phyloP scores from a whole-genome alignment of 2,113 vertebrate genomes.

The Myrmecophaga tridactyla region DNA sequence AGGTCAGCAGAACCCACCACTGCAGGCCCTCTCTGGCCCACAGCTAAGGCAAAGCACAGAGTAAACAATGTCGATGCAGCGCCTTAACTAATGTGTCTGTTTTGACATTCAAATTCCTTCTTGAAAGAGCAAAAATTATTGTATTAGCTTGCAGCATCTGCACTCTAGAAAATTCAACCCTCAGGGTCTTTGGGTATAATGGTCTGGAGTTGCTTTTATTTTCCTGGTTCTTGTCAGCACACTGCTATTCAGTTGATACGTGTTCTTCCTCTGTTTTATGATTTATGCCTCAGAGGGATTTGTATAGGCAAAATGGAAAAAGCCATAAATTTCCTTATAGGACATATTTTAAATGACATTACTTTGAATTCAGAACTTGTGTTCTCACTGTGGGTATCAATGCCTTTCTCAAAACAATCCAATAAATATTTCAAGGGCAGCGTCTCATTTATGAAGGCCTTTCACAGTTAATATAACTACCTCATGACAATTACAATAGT shows the following conservation, averaged over 20 bases:
- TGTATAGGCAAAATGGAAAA: neutral
- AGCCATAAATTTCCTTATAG: slow-evolving; percentile 23
- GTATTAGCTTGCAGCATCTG: neutral
- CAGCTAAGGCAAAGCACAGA: neutral
- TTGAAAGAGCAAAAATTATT: neutral
- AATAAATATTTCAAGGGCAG: slow-evolving; percentile 56
- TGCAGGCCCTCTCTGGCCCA: neutral
- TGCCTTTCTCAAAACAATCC: slow-evolving; percentile 43
- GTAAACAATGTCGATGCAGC: neutral
- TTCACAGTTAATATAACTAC: neutral
- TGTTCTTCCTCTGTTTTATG: slow-evolving; percentile 52
- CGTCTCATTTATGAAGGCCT: slow-evolving; percentile 25
- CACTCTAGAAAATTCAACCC: neutral
- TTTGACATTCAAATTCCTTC: slow-evolving; percentile 37
- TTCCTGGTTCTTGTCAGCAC: slow-evolving; percentile 5
- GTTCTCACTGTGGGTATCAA: slow-evolving; percentile 49
- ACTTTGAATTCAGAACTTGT: slow-evolving; percentile 44
- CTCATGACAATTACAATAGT: neutral
- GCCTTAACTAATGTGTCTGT: neutral
- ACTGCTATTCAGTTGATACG: neutral
- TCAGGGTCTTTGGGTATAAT: neutral
- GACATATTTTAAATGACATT: slow-evolving; percentile 28
- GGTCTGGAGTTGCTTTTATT: slow-evolving; percentile 16
- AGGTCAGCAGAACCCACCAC: neutral
- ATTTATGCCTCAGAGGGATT: slow-evolving; percentile 45